A percentile compares a stretch with the other conserved stretches of the same genome.
Conservation (phyloP, 30 jellyfish, hydroid and myxozoan species). For the Aurelia coerulea region DNA sequence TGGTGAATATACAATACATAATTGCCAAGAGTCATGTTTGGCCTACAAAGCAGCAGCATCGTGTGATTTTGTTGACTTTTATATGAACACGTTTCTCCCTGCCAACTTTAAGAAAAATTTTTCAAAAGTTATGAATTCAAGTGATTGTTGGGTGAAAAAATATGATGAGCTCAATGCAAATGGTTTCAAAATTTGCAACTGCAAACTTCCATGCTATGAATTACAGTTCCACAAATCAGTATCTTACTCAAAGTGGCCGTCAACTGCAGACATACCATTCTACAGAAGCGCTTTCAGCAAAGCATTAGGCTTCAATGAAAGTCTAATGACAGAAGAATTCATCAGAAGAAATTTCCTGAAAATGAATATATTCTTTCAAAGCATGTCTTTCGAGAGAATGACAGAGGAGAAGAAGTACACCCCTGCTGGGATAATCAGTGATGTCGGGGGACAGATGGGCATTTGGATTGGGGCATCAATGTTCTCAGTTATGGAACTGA, state of each 20-base stretch:
- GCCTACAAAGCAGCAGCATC: neutral
- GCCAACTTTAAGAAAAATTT: constrained; percentile 1
- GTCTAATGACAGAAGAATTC: constrained; percentile 41
- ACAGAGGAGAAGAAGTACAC: constrained; percentile 32
- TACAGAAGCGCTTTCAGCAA: constrained; percentile 39
- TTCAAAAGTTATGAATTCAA: neutral
- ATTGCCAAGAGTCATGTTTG: constrained; percentile 57
- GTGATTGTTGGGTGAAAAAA: neutral
- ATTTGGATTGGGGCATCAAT: constrained; percentile 74
- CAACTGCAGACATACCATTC: constrained; percentile 20
- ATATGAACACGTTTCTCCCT: constrained; percentile 29
- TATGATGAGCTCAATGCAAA: neutral
- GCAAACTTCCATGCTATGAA: constrained; percentile 55
- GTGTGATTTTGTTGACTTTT: constrained; percentile 10
- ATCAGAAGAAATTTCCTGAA: constrained; percentile 44
- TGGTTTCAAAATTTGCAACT: constrained; percentile 38
- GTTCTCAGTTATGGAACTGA: constrained; percentile 46
- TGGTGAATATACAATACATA: constrained; percentile 41
- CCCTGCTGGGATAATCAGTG: constrained; percentile 21
- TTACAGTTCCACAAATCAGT: constrained; percentile 21
- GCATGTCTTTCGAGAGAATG: constrained; percentile 27
- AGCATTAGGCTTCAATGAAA: constrained; percentile 26
- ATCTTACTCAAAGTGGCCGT: constrained; percentile 69
- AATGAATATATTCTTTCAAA: constrained; percentile 15
- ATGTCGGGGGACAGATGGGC: constrained; percentile 75